Base-by-base conservation (phyloP, 2,113 vertebrate species). In the Cryptomyrus ogoouensis region DNA sequence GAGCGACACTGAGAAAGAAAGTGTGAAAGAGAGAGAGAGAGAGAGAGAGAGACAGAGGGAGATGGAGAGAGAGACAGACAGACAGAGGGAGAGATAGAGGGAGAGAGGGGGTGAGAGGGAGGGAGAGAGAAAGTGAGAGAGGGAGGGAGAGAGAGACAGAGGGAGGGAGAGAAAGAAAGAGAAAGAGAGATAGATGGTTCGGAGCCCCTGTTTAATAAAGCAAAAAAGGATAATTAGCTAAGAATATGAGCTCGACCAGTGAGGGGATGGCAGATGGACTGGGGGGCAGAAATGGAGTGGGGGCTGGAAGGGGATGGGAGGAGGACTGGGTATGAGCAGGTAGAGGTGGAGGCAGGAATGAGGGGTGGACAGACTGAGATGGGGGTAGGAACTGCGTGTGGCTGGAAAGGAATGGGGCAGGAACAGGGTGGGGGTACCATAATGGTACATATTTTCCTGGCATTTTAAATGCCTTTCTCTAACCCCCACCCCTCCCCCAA, bases 211-310 rank as follows among this genome's bases (percentile, higher is more conserved):
- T 87, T 90, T 66, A 90, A 8, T 21, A 17, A 88, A 90, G 86
- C 90, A 88, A 50, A 46, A 58, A 56, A 90, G 87, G 56, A 90
- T 77, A 80, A 90, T 90, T 88, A 83, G 90, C 19, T 10, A n/a
- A 58, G 87, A 70, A 83, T 47, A 83, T 42, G 35, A 88, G n/a
- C 31, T 39, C 8, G 47, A 88, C 77, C 77, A 88, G 24, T 39
- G 46, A 53, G 35, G 89, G 35, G 46, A 62, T 4, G 7, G 47
- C 46, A 52, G 46, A 89, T 10, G 84, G 77, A 5, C 39, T 27
- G 42, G 74, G 21, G 6, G 46, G 66, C 15, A 46, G 42, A 5
- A 88, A 46, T 24, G 27, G 13, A 58, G n/a, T 66, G 58, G 6
- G 8, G 58, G 2, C n/a, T 27, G 58, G 7, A 80, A 80, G 15